phyloP scores from a whole-genome alignment of 2,797 vertebrate species.

The Rhinogobio ventralis region DNA sequence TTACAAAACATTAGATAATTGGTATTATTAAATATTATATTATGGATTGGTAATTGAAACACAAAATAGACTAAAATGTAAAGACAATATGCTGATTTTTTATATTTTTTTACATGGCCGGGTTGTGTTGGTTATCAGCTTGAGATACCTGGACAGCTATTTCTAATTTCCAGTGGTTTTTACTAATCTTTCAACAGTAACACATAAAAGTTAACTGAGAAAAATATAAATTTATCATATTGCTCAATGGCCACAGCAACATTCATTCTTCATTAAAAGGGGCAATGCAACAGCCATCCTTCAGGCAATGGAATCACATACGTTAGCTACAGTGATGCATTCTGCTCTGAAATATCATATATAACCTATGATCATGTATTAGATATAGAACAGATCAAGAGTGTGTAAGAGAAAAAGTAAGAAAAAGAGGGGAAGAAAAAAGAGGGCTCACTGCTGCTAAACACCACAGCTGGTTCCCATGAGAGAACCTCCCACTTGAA shows the following conservation, averaged over 20 bases:
- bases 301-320: background rate
- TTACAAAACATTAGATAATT: background rate
- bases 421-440: background rate
- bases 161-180: background rate
- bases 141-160: background rate
- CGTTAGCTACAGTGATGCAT: background rate
- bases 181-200: background rate
- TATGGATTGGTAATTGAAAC: background rate
- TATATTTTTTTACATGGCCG: background rate
- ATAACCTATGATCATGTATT: conserved; percentile 12
- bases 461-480: background rate
- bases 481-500: conserved; percentile 11
- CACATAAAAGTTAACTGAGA: background rate
- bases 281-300: background rate
- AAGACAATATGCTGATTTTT: background rate
- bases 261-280: background rate
- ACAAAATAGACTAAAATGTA: background rate
- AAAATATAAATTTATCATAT: background rate
- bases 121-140: background rate
- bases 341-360: background rate
- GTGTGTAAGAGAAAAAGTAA: background rate
- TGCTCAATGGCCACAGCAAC: background rate
- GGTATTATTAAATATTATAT: background rate
- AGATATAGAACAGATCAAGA: conserved; percentile 7
- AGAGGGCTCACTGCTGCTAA: background rate